Evolutionary conservation across 2,113 vertebrate genomes (phyloP).

Genomic region (Nothobranchius kuhntae): DNA sequence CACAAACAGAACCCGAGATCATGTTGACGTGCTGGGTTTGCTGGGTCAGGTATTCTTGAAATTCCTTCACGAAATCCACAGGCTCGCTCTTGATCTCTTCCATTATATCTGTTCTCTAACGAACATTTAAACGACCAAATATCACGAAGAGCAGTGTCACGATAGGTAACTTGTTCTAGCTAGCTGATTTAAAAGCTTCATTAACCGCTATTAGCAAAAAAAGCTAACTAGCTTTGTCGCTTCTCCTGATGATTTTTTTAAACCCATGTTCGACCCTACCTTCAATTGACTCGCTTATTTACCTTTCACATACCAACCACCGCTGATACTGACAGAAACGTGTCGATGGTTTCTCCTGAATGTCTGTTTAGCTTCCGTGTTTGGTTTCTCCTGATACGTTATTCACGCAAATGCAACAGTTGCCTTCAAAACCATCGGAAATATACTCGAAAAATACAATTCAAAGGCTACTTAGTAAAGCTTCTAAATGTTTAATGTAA

Average conservation of each 20-base stretch:
- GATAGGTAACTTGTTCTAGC: background rate
- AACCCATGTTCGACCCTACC: background rate
- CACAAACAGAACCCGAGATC: conserved; percentile 96
- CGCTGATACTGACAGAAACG: background rate
- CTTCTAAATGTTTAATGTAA: background rate
- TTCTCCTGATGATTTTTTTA: background rate
- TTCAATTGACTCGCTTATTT: background rate
- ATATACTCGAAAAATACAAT: background rate
- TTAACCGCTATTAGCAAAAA: conserved; percentile 4
- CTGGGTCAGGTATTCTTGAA: conserved; percentile 97
- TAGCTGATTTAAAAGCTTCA: background rate
- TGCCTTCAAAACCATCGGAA: conserved; percentile 30
- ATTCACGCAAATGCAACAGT: conserved; percentile 11
- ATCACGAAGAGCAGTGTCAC: background rate
- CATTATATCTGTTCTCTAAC: conserved; percentile 39
- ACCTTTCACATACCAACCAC: background rate
- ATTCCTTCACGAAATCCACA: conserved; percentile 98
- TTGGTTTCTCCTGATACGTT: background rate
- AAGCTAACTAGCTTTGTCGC: conserved; percentile 2
- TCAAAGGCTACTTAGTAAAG: background rate
- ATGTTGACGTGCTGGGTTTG: conserved; percentile 99
- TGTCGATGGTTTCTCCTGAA: background rate
- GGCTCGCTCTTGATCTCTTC: conserved; percentile 88
- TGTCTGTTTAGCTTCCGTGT: conserved; percentile 8
- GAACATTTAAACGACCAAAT: conserved; percentile 1